Percentiles rank a stretch among this genome's conserved stretches.
Evolutionary conservation across 2,888 invertebrate species (phyloP).

Genomic region (Drosophila niveifrons): DNA sequence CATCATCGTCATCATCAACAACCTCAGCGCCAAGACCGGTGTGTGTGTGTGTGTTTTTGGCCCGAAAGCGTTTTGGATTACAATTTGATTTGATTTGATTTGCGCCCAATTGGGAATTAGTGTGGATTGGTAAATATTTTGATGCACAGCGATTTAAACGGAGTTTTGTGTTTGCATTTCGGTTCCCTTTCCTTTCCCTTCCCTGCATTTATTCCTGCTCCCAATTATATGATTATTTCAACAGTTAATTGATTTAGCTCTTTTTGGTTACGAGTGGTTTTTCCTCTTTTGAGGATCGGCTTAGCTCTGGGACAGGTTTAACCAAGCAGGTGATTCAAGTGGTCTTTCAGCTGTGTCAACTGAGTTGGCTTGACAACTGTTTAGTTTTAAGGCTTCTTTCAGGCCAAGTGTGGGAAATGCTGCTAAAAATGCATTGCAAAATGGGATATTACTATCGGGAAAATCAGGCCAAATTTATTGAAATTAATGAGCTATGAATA

Average conservation of each 20-base stretch:
- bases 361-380: neutral
- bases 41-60: slow-evolving; percentile 45
- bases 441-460: neutral
- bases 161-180: slow-evolving; percentile 61
- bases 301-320: slow-evolving; percentile 3
- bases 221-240: slow-evolving; percentile 45
- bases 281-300: slow-evolving; percentile 4
- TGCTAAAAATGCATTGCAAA: neutral
- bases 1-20: slow-evolving; percentile 70
- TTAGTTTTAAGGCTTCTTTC: neutral
- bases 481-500: neutral
- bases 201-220: neutral
- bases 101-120: slow-evolving; percentile 83
- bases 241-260: slow-evolving; percentile 67
- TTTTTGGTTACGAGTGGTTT: slow-evolving; percentile 30
- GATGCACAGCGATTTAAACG: slow-evolving; percentile 67
- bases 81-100: slow-evolving; percentile 77
- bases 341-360: slow-evolving; percentile 59
- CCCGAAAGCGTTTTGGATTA: slow-evolving; percentile 77
- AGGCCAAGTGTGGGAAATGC: too few relatives aligned
- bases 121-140: slow-evolving; percentile 80
- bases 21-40: slow-evolving; percentile 30
- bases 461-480: neutral
- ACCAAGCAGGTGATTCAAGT: slow-evolving; percentile 39
- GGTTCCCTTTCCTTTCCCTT: neutral